A percentile compares a stretch with the other conserved stretches of the same genome.
These are phyloP conservation scores for Lucifuga dentata DNA, from an alignment of 2,113 vertebrate species.

Conservation along the genomic window DNA sequence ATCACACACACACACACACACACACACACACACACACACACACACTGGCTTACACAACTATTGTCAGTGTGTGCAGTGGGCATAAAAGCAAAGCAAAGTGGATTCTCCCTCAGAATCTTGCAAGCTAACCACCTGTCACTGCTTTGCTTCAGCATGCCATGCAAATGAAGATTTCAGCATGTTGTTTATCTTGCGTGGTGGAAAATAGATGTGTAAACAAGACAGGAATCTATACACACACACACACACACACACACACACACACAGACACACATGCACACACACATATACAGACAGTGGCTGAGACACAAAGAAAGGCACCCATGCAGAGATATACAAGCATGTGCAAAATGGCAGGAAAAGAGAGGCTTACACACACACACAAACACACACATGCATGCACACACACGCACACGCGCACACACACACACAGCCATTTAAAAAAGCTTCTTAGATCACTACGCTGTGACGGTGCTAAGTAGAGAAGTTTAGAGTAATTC, in stretches of 20 bases:
- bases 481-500: slow-evolving; percentile 87
- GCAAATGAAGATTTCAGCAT: slow-evolving; percentile 24
- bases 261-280: slow-evolving; percentile 15
- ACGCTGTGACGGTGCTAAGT: slow-evolving; percentile 88
- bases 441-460: slow-evolving; percentile 87
- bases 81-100: slow-evolving; percentile 2
- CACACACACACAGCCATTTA: slow-evolving; percentile 29
- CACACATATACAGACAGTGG: background rate
- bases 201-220: slow-evolving; percentile 74
- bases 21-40: too few species aligned
- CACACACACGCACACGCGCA: slow-evolving; percentile 23
- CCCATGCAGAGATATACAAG: slow-evolving; percentile 40
- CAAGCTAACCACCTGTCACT: slow-evolving; percentile 52
- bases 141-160: slow-evolving; percentile 5
- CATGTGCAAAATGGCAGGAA: slow-evolving; percentile 74
- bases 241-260: slow-evolving; percentile 1
- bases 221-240: slow-evolving; percentile 26
- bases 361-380: slow-evolving; percentile 3
- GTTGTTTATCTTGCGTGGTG: slow-evolving; percentile 27
- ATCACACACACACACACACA: too few species aligned
- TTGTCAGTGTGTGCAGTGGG: too few species aligned
- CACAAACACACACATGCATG: slow-evolving; percentile 18
- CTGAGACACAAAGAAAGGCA: slow-evolving; percentile 34
- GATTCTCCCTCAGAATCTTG: slow-evolving; percentile 17
- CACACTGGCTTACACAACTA: too few species aligned